Conservation (phyloP, 2,888 invertebrate genomes). For the Alloscopus bannaensis region DNA sequence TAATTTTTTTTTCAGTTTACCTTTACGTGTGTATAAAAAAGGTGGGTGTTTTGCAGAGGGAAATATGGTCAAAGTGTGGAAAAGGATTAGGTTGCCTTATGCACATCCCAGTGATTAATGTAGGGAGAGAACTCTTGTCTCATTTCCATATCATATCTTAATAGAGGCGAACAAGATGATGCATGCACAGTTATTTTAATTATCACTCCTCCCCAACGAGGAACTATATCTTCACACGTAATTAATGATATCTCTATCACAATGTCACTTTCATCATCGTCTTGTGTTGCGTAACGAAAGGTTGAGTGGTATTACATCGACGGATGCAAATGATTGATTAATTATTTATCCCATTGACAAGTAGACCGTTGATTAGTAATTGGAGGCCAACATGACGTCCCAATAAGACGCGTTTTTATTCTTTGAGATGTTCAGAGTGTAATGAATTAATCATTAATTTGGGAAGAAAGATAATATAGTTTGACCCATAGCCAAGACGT, state of each 20-base stretch:
- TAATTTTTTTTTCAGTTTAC: too few species aligned
- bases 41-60: too few species aligned
- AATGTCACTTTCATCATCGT: slow-evolving; percentile 35
- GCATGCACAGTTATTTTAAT: slow-evolving; percentile 17
- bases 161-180: slow-evolving; percentile 25
- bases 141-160: slow-evolving; percentile 48
- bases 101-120: slow-evolving; percentile 8
- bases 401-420: too few species aligned
- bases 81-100: too few species aligned
- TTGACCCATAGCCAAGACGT: slow-evolving; percentile 86
- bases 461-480: too few species aligned
- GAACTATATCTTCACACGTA: slow-evolving; percentile 45
- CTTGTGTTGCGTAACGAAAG: slow-evolving; percentile 12
- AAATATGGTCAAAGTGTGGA: too few species aligned
- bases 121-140: slow-evolving; percentile 14
- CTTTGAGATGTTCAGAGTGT: not conserved
- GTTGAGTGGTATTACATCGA: slow-evolving; percentile 24
- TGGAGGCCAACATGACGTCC: not conserved
- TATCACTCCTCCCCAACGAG: not conserved
- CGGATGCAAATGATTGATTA: slow-evolving; percentile 45
- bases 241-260: slow-evolving; percentile 49
- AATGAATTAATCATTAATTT: too few species aligned
- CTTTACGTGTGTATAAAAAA: too few species aligned
- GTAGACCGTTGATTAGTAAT: not conserved
- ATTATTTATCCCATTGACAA: slow-evolving; percentile 41